Evolutionary conservation across 2,113 vertebrate species (phyloP), one percentile per base, ranked within the genome.

Genomic region (Thermophis baileyi): DNA sequence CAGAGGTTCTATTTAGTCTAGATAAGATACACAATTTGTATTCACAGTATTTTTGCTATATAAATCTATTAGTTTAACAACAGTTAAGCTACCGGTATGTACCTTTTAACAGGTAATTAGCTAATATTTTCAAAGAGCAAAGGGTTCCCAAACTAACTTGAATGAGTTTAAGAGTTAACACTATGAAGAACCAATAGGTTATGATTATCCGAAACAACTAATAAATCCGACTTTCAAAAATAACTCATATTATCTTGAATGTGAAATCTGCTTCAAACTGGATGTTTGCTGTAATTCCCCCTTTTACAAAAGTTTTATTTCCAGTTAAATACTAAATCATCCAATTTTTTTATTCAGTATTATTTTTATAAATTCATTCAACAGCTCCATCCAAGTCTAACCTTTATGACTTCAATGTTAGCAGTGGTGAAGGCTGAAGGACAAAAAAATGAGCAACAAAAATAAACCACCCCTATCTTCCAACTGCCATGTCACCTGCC

Each of bases 71-170:
- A 89, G 44, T 27, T 92, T 50, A 63, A 88, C 20, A 44, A 35
- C 5, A 51, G 12, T 69, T 92, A 88, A 49, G 8, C 30, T 87
- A 51, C 51, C 14, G 0, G 14, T 51, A 86, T 51, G 60, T 89
- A 50, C 18, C 47, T 89, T 89, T 44, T 81, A 49, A 89, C 3
- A 8, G 44, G 27, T 85, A 25, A 35, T 81, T 27, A 92, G 87
- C 2, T 60, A 60, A 88, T 88, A 88, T 88, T 92, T 69, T 69
- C 55, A 92, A 74, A 63, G 25, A 92, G 16, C 57, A 74, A 92
- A 49, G 40, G 22, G 46, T 47, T 81, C 20, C 16, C 44, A 92
- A 63, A 5, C 6, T 89, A 40, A 25, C 50, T 89, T 85, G 50
- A 89, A 9, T 50, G 18, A 74, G 49, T 89, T 92, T 89, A 89